These are phyloP conservation scores for Dryoscopus gambensis DNA, from an alignment of 2,113 vertebrate species.

Conservation along the genomic window DNA sequence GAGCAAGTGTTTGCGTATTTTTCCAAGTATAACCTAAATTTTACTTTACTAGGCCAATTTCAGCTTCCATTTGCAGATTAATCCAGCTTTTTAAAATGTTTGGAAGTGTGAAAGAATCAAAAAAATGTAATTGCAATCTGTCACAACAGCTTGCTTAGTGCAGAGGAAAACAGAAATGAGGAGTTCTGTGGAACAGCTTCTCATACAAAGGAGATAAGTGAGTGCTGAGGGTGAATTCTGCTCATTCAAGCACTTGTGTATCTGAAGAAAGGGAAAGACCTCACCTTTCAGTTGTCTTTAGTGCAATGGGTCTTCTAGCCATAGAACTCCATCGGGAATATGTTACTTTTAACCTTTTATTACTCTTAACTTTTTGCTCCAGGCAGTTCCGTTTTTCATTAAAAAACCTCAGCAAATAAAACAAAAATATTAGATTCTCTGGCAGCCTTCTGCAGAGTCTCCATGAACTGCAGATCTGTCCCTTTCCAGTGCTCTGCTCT, in stretches of 20 bases:
- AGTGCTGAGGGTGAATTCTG: neutral
- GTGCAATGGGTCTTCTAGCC: neutral
- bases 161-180: neutral
- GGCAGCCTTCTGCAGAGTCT: neutral
- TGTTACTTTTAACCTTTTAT: neutral
- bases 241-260: neutral
- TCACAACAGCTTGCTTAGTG: neutral
- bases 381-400: neutral
- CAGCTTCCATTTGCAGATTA: neutral
- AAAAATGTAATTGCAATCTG: neutral
- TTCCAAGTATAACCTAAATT: neutral
- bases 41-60: neutral
- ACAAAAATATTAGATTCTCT: neutral
- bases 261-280: neutral
- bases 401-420: neutral
- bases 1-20: neutral
- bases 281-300: neutral
- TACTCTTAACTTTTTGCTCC: neutral
- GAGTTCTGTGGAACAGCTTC: neutral
- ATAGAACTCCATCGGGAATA: neutral
- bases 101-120: neutral
- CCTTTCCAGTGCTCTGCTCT: neutral
- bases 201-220: neutral
- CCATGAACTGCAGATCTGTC: neutral
- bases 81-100: neutral